Evolutionary conservation across 2,888 invertebrate genomes (phyloP), one percentile per base, ranked within the genome.

Genomic region (Isoperla grammatica): DNA sequence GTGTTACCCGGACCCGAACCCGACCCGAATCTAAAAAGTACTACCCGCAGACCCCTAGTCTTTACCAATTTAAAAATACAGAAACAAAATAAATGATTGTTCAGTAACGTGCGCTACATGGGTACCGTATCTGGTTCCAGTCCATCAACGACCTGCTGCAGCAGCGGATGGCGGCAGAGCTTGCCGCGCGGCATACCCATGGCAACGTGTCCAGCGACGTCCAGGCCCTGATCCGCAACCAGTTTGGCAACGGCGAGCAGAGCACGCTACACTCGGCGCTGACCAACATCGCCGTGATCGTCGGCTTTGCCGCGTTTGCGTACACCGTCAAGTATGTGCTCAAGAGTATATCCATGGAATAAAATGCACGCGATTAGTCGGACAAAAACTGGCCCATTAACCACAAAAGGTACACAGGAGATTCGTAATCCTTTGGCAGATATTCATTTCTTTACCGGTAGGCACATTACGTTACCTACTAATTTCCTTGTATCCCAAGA

Each of bases 311-410:
- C 66, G 88, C 89, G 66, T 95, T 96, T 74, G 94, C 93, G 50
- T 90, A 89, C 72, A 88, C 90, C 72, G 95, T 96, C 63, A 94
- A 93, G 81, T 93, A 91, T 79, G 93, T 96, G 66, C 79, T 93
- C 74, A 84, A 85, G 73, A 88, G 84, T 71, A 84, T 87, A 73
- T 84, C 85, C 69, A 82, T 82, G 73, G 79, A 80, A 70, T 80
- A 76, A 29, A 4, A n/a, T n/a, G n/a, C n/a, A n/a, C n/a, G n/a
- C n/a, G n/a, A n/a, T n/a, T n/a, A n/a, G n/a, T n/a, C n/a, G n/a
- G n/a, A n/a, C n/a, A n/a, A 72, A 63, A 42, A 45, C 9, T 6
- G 13, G 15, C 17, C 39, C 9, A 39, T n/a, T 45, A n/a, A n/a
- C n/a, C 15, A 45, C 17, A 45, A 15, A 15, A 6, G 9, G n/a